Evolutionary conservation across 2,888 invertebrate genomes (phyloP).

Genomic region (Eupeodes latifasciatus): DNA sequence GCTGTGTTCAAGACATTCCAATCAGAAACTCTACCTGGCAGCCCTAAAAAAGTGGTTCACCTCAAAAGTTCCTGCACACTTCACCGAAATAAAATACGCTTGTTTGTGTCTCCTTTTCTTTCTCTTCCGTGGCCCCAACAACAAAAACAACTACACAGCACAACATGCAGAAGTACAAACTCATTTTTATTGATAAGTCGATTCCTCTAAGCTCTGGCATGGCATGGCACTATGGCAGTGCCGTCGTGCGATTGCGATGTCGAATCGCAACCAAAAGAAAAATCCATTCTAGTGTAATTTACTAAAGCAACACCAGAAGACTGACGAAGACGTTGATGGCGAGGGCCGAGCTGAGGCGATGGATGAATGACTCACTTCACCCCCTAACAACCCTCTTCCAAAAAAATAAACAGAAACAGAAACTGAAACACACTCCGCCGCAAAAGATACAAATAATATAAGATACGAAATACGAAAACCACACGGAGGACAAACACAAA

Average conservation of each 20-base stretch:
- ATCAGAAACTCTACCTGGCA: slow-evolving; percentile 54
- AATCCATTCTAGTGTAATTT: slow-evolving; percentile 32
- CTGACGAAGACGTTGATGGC: not conserved
- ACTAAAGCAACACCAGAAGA: slow-evolving; percentile 12
- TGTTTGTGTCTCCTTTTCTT: slow-evolving; percentile 47
- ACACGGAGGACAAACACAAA: slow-evolving; percentile 22
- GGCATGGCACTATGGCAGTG: slow-evolving; percentile 58
- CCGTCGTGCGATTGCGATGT: not conserved
- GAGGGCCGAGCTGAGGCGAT: not conserved
- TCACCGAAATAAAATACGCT: slow-evolving; percentile 38
- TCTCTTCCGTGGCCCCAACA: slow-evolving; percentile 43
- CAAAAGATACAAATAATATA: slow-evolving; percentile 4
- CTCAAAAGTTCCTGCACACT: slow-evolving; percentile 67
- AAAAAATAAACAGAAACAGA: slow-evolving; percentile 39
- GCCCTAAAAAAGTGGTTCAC: slow-evolving; percentile 75
- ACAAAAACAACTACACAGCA: slow-evolving; percentile 14
- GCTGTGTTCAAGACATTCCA: slow-evolving; percentile 56
- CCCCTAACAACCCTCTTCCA: slow-evolving; percentile 72
- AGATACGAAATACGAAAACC: not conserved
- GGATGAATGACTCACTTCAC: slow-evolving; percentile 68
- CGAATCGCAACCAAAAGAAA: not conserved
- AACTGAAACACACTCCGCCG: slow-evolving; percentile 24
- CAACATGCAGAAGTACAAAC: slow-evolving; percentile 33
- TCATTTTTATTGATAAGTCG: slow-evolving; percentile 39
- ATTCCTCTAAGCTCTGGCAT: slow-evolving; percentile 19